Percentiles rank a stretch among this genome's conserved stretches.
phyloP scores from a whole-genome alignment of 2,888 invertebrate genomes.

The Drosophila multiciliata region DNA sequence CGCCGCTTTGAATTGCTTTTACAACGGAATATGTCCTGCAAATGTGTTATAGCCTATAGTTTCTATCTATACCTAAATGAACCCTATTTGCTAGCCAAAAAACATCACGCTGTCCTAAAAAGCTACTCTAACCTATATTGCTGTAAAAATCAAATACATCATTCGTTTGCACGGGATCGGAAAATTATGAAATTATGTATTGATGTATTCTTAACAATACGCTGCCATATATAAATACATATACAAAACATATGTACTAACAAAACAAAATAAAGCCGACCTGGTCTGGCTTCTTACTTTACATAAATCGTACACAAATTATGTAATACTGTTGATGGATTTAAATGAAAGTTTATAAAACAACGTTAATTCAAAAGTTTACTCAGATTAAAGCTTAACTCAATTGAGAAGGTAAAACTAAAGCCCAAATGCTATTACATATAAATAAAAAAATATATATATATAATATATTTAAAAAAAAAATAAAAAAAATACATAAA shows the following conservation, averaged over 20 bases:
- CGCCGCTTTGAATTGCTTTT: conserved; percentile 67
- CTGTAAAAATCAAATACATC: conserved; percentile 45
- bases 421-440: conserved; percentile 43
- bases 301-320: conserved; percentile 54
- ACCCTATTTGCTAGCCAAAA: conserved; percentile 35
- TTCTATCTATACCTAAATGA: conserved; percentile 36
- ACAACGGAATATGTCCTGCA: conserved; percentile 68
- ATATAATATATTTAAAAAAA: conserved; percentile 15
- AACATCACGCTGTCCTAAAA: conserved; percentile 48
- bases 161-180: conserved; percentile 14
- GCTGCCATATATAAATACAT: conserved; percentile 68
- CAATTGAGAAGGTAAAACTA: conserved; percentile 46
- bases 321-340: conserved; percentile 73
- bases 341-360: conserved; percentile 77
- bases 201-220: conserved; percentile 71
- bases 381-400: conserved; percentile 57
- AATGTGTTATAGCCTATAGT: conserved; percentile 66
- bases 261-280: conserved; percentile 53
- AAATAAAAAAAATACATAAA: conserved; percentile 18
- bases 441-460: conserved; percentile 27
- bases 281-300: conserved; percentile 59
- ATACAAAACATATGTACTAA: conserved; percentile 41
- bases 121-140: conserved; percentile 31
- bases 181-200: conserved; percentile 60
- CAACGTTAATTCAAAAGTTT: conserved; percentile 65